These are phyloP conservation scores for Pachycephala philippinensis DNA, from an alignment of 2,113 vertebrate species.

Conservation along the genomic window DNA sequence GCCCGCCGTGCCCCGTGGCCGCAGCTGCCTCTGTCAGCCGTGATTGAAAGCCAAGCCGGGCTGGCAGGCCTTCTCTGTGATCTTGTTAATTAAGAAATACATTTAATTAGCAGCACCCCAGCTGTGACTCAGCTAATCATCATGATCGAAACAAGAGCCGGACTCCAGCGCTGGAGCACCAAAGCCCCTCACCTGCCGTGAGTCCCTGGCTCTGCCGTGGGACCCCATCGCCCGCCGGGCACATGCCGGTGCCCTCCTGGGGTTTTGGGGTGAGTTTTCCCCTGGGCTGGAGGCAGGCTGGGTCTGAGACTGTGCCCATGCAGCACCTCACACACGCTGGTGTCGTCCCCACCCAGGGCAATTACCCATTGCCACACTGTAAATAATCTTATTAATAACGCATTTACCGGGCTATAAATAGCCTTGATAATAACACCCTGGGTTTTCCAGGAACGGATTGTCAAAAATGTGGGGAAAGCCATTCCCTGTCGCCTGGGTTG, in stretches of 20 bases:
- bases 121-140: conserved; percentile 70
- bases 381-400: conserved; percentile 24
- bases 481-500: not conserved
- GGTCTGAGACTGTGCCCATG: not conserved
- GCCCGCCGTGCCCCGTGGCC: not conserved
- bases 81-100: conserved; percentile 71
- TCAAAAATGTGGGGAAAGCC: not conserved
- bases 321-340: not conserved
- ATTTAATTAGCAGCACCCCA: conserved; percentile 72
- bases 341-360: not conserved
- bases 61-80: conserved; percentile 57
- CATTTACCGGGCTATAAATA: conserved; percentile 11
- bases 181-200: rapidly evolving
- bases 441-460: conserved; percentile 36
- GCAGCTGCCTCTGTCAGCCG: conserved; percentile 53
- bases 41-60: conserved; percentile 46
- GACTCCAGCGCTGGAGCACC: not conserved
- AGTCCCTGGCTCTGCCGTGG: not conserved
- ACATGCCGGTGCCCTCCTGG: not conserved
- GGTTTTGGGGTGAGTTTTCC: not conserved
- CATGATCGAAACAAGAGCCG: conserved; percentile 16
- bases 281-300: not conserved
- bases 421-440: conserved; percentile 1
- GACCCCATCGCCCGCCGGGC: rapidly evolving
- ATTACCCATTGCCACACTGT: not conserved